These are phyloP conservation scores for Chaetops frenatus DNA, from an alignment of 2,113 vertebrate genomes.

Conservation along the genomic window DNA sequence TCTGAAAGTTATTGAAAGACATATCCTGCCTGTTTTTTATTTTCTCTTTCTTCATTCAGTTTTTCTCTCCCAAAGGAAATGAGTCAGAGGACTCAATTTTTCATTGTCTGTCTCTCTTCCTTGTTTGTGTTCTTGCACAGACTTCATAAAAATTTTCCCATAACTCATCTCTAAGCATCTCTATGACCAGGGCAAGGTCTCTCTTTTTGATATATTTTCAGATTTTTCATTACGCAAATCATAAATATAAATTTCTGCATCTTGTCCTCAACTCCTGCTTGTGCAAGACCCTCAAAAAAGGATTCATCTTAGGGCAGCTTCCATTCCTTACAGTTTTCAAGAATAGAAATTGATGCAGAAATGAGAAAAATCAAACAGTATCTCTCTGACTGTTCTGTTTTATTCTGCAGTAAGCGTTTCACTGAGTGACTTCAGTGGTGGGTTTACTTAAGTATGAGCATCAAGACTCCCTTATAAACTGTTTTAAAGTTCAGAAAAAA, in stretches of 20 bases:
- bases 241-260: background rate
- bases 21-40: background rate
- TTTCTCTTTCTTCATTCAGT: constrained; percentile 10
- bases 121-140: background rate
- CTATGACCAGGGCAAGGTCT: background rate
- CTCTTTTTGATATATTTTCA: background rate
- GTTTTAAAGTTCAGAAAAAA: background rate
- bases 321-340: background rate
- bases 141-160: background rate
- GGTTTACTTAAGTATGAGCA: background rate
- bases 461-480: background rate
- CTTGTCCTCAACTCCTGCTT: background rate
- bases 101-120: background rate
- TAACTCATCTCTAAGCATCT: background rate
- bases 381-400: background rate
- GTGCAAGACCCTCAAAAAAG: background rate
- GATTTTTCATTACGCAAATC: background rate
- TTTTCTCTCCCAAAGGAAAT: constrained; percentile 25
- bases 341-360: background rate
- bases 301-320: background rate
- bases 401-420: background rate
- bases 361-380: background rate
- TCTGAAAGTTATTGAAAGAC: background rate
- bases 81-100: constrained; percentile 17
- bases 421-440: background rate